These are phyloP conservation scores for Trachymyrmex septentrionalis DNA, from an alignment of 1,140 invertebrate species.

Conservation along the genomic window DNA sequence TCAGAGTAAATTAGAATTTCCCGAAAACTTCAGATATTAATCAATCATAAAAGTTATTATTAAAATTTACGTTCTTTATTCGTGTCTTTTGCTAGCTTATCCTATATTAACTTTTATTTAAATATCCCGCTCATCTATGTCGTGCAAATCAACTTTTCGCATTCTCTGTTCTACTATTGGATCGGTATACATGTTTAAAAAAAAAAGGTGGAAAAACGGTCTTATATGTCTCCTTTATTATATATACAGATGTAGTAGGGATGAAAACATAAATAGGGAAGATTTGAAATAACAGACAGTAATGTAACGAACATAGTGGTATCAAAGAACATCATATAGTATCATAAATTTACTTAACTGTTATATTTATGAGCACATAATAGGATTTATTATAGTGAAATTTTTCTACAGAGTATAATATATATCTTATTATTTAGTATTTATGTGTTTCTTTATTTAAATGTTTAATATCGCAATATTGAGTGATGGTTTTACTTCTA, in stretches of 20 bases:
- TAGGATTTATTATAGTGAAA: conserved; percentile 18
- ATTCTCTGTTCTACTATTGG: conserved; percentile 30
- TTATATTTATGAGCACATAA: conserved; percentile 43
- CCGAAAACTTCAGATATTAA: not conserved
- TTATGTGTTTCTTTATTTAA: conserved; percentile 69
- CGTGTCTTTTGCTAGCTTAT: not conserved
- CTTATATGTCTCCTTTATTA: not conserved
- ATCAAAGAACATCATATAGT: conserved; percentile 60
- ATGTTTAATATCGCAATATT: conserved; percentile 52
- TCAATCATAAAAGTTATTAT: not conserved
- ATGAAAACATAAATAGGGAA: conserved; percentile 80
- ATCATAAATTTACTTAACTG: conserved; percentile 59
- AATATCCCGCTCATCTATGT: conserved; percentile 52
- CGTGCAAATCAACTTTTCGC: conserved; percentile 23
- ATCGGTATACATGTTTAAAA: not conserved
- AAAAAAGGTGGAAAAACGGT: conserved; percentile 18
- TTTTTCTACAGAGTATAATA: conserved; percentile 57
- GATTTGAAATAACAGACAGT: conserved; percentile 74
- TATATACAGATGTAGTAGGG: conserved; percentile 66
- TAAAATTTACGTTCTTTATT: not conserved
- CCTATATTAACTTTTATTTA: conserved; percentile 35
- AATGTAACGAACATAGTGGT: conserved; percentile 77
- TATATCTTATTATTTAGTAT: conserved; percentile 59
- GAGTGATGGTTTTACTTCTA: conserved; percentile 65
- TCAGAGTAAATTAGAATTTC: not conserved